A percentile compares a stretch with the other conserved stretches of the same genome.
Conservation (phyloP, 2,797 vertebrate species). For the Sebastes iracundus region DNA sequence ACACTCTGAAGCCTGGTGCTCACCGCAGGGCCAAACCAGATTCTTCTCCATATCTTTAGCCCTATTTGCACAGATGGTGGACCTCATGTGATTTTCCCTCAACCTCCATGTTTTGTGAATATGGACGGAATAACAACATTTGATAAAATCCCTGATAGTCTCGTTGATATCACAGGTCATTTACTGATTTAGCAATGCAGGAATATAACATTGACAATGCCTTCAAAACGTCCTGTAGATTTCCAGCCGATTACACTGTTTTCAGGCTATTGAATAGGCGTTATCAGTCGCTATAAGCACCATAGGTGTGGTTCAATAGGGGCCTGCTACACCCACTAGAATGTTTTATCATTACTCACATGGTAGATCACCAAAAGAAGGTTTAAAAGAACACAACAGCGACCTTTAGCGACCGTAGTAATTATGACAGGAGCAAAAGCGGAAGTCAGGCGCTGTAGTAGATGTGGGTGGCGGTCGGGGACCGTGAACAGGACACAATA, state of each 20-base stretch:
- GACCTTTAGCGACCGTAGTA: too few species aligned
- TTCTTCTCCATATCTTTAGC: constrained; percentile 40
- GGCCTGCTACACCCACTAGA: too few species aligned
- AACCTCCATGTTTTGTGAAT: neutral
- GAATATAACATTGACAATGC: neutral
- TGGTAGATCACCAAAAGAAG: too few species aligned
- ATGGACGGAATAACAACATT: neutral
- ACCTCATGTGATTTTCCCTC: constrained; percentile 11
- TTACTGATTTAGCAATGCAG: neutral
- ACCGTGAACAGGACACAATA: fast-evolving
- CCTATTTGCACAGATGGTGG: constrained; percentile 44
- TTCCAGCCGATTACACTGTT: too few species aligned
- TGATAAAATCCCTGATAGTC: neutral
- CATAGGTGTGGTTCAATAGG: too few species aligned
- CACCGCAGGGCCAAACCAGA: constrained; percentile 51
- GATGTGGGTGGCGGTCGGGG: too few species aligned
- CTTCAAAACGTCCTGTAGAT: neutral
- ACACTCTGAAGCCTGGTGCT: constrained; percentile 34
- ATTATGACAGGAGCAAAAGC: too few species aligned
- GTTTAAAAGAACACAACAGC: fast-evolving
- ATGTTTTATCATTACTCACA: too few species aligned
- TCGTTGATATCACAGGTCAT: neutral
- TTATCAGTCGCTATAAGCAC: too few species aligned
- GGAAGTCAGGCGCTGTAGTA: too few species aligned
- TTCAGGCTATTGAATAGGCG: too few species aligned